A percentile compares a stretch with the other conserved stretches of the same genome.
phyloP scores from a whole-genome alignment of 2,888 invertebrate genomes.

The Apoda limacodes region DNA sequence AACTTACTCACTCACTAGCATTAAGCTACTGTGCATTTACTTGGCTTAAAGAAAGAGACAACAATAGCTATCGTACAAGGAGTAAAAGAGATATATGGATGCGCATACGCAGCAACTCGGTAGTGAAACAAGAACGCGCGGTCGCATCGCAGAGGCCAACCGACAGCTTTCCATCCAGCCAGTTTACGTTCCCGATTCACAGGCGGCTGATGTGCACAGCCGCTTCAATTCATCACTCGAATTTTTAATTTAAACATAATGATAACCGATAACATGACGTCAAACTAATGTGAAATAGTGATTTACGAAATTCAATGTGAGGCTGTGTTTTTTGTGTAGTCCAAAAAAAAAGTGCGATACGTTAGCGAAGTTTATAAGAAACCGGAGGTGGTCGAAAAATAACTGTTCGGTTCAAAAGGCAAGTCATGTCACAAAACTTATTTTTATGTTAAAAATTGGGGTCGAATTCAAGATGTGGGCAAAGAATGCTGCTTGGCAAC shows the following conservation, averaged over 20 bases:
- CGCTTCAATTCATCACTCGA: conserved; percentile 13
- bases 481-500: conserved; percentile 68
- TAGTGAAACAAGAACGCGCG: conserved; percentile 46
- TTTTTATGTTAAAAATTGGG: too few relatives aligned
- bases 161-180: conserved; percentile 55
- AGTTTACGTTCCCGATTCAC: conserved; percentile 57
- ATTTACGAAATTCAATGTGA: conserved; percentile 31
- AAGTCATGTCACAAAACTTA: conserved; percentile 57
- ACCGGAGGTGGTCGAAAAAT: conserved; percentile 44
- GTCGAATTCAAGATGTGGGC: conserved; percentile 43
- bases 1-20: too few relatives aligned
- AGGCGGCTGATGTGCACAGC: conserved; percentile 51
- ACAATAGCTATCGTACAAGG: conserved; percentile 12
- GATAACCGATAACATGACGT: conserved; percentile 49
- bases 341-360: conserved; percentile 16
- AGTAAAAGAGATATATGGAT: conserved; percentile 34
- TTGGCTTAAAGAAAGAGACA: conserved; percentile 28
- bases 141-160: conserved; percentile 40
- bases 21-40: conserved; percentile 62
- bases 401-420: conserved; percentile 66
- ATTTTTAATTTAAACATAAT: conserved; percentile 29
- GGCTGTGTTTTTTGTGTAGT: conserved; percentile 46
- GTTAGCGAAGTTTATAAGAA: conserved; percentile 36
- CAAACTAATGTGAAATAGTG: conserved; percentile 36
- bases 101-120: conserved; percentile 48